Conservation (phyloP, 2,797 vertebrate species). For the Fratercula arctica region DNA sequence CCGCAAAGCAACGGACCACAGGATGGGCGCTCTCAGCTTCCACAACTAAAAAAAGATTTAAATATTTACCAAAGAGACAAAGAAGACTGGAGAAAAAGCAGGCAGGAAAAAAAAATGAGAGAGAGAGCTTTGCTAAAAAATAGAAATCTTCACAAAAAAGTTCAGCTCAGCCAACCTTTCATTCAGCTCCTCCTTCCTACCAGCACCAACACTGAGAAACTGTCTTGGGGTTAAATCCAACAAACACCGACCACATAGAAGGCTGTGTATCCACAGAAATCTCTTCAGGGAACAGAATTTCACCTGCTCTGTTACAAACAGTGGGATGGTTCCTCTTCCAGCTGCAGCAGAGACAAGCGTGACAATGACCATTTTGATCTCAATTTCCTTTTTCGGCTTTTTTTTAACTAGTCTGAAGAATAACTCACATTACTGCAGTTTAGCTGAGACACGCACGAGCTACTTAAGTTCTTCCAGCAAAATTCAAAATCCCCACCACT, state of each 20-base stretch:
- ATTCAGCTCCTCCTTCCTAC: background rate
- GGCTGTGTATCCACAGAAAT: background rate
- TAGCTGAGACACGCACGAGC: accelerated
- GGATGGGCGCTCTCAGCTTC: background rate
- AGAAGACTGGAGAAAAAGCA: background rate
- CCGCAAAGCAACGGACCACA: background rate
- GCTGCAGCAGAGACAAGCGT: background rate
- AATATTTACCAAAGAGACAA: background rate
- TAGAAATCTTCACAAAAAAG: background rate
- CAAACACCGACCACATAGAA: background rate
- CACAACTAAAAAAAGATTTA: background rate
- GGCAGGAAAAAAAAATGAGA: background rate
- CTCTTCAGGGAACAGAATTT: background rate
- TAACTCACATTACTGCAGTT: background rate
- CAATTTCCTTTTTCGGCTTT: background rate
- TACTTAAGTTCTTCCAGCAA: background rate
- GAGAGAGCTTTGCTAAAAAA: background rate
- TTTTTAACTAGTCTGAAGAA: background rate
- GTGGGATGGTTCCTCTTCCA: background rate
- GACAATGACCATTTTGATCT: background rate
- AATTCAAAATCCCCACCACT: background rate
- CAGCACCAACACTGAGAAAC: background rate
- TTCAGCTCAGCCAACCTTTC: background rate
- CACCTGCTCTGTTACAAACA: background rate
- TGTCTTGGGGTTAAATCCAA: background rate